Percentiles rank a stretch among this genome's conserved stretches.
Conservation (phyloP, 1,140 invertebrate genomes). For the Idris sp. region DNA sequence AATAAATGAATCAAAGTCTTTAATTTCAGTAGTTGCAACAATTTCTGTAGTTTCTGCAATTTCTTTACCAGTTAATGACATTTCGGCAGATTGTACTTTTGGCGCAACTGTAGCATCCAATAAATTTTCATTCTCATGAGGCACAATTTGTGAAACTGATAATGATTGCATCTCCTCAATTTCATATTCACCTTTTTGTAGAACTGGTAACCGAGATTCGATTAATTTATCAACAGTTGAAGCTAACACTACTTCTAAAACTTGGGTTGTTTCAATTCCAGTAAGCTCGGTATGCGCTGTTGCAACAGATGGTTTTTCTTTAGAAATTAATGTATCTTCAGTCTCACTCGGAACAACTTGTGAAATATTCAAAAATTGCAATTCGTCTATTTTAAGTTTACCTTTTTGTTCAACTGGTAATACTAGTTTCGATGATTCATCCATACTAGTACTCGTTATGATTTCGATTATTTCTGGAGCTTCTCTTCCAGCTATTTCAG, state of each 20-base stretch:
- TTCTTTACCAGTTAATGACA: conserved; percentile 63
- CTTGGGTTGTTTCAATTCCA: conserved; percentile 35
- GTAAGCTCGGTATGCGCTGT: conserved; percentile 10
- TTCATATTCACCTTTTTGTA: conserved; percentile 53
- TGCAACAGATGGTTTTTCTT: conserved; percentile 31
- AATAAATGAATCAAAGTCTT: conserved; percentile 27
- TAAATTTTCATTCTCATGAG: conserved; percentile 49
- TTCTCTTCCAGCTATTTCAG: conserved; percentile 63
- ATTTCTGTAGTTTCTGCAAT: conserved; percentile 66
- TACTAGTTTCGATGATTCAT: conserved; percentile 26
- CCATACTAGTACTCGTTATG: conserved; percentile 33
- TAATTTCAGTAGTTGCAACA: conserved; percentile 47
- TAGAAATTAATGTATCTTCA: conserved; percentile 37
- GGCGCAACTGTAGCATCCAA: conserved; percentile 63
- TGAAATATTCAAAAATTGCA: conserved; percentile 48
- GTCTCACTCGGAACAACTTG: conserved; percentile 62
- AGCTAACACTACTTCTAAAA: conserved; percentile 61
- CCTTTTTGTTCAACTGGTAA: conserved; percentile 58
- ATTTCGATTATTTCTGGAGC: conserved; percentile 64
- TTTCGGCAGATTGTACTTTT: conserved; percentile 23
- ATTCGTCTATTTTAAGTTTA: conserved; percentile 53
- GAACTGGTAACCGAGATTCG: conserved; percentile 23
- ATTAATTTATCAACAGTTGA: conserved; percentile 42
- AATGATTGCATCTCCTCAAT: conserved; percentile 58
- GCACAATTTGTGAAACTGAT: conserved; percentile 53